These are phyloP conservation scores for Drosophila multiciliata DNA, from an alignment of 2,888 invertebrate species.

Conservation along the genomic window DNA sequence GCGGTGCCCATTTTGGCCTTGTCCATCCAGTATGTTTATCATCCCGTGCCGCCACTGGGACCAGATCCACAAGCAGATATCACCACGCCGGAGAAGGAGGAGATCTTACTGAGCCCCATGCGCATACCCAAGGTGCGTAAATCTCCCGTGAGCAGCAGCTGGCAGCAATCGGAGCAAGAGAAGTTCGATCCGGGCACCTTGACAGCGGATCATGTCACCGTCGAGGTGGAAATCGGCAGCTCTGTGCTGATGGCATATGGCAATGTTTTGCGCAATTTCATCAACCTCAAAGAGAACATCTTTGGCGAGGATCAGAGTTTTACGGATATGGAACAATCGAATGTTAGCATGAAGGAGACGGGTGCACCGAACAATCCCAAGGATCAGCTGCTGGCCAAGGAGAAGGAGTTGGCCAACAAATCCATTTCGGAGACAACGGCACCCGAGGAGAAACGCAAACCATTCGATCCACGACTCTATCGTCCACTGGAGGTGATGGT, in stretches of 20 bases:
- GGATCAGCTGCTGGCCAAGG: constrained; percentile 84
- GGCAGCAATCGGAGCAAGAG: constrained; percentile 87
- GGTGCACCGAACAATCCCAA: constrained; percentile 84
- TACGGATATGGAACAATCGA: constrained; percentile 93
- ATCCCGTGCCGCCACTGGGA: constrained; percentile 95
- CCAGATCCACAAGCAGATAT: constrained; percentile 96
- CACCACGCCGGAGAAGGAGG: constrained; percentile 97
- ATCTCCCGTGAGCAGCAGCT: constrained; percentile 89
- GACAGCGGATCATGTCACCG: constrained; percentile 94
- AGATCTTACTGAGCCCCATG: constrained; percentile 95
- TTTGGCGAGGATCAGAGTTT: constrained; percentile 98
- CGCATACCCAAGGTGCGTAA: constrained; percentile 92
- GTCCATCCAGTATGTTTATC: constrained; percentile 95
- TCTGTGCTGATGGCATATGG: constrained; percentile 97
- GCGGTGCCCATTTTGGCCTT: constrained; percentile 97
- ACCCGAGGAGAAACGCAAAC: constrained; percentile 88
- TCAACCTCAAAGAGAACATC: constrained; percentile 97
- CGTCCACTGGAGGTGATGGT: constrained; percentile 96
- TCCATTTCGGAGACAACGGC: constrained; percentile 84
- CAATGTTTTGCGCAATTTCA: constrained; percentile 94
- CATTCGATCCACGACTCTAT: constrained; percentile 94
- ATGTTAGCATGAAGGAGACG: constrained; percentile 85
- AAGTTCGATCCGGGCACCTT: constrained; percentile 95
- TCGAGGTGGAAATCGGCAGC: constrained; percentile 97
- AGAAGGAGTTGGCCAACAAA: constrained; percentile 83